phyloP scores from a whole-genome alignment of 2,888 invertebrate genomes.

The Nephrocerus scutellatus region DNA sequence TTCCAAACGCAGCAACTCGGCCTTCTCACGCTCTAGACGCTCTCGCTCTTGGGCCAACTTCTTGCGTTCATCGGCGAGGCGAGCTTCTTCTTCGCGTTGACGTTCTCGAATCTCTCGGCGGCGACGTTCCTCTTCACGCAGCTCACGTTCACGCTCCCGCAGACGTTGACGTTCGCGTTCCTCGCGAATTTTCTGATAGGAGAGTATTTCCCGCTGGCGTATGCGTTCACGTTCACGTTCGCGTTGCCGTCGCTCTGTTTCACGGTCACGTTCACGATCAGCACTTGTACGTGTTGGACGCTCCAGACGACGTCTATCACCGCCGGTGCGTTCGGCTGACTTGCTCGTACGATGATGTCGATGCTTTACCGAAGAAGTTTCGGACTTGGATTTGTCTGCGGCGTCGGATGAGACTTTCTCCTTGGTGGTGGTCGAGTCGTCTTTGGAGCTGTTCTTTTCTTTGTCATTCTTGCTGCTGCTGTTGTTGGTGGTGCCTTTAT shows the following conservation, averaged over 20 bases:
- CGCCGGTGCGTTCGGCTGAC: slow-evolving; percentile 20
- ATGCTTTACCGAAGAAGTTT: slow-evolving; percentile 21
- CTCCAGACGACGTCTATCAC: slow-evolving; percentile 15
- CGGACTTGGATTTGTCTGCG: slow-evolving; percentile 22
- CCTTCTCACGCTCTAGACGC: slow-evolving; percentile 80
- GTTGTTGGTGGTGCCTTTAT: slow-evolving; percentile 26
- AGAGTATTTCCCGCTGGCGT: slow-evolving; percentile 58
- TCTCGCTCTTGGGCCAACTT: slow-evolving; percentile 77
- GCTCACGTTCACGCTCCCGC: slow-evolving; percentile 73
- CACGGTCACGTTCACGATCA: slow-evolving; percentile 32
- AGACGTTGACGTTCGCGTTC: slow-evolving; percentile 70
- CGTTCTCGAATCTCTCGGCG: slow-evolving; percentile 74
- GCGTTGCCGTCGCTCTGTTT: slow-evolving; percentile 37
- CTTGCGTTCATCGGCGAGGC: slow-evolving; percentile 73
- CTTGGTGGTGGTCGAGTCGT: slow-evolving; percentile 23
- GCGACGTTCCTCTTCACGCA: slow-evolving; percentile 69
- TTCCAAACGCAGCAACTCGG: slow-evolving; percentile 74
- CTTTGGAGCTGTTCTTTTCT: slow-evolving; percentile 17
- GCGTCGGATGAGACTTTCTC: slow-evolving; percentile 21
- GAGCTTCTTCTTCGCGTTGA: slow-evolving; percentile 76
- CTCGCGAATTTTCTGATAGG: slow-evolving; percentile 75
- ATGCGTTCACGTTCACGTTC: slow-evolving; percentile 35
- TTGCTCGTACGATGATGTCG: slow-evolving; percentile 13
- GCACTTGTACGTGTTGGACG: slow-evolving; percentile 15
- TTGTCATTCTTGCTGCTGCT: slow-evolving; percentile 19